These are phyloP conservation scores for Rhyacichthys aspro DNA, from an alignment of 2,797 vertebrate species.

Conservation along the genomic window DNA sequence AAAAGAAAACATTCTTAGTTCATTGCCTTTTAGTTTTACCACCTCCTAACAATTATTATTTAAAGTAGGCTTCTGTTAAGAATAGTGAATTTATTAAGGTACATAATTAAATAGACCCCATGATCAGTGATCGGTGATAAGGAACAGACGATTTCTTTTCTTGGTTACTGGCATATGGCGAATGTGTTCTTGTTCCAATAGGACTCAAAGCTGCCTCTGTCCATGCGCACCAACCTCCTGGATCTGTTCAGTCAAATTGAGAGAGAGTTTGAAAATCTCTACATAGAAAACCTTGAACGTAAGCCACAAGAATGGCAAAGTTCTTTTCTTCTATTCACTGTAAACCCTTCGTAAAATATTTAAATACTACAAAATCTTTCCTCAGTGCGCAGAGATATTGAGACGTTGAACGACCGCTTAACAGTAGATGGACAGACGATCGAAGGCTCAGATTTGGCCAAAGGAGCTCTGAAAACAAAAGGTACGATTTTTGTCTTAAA, in stretches of 20 bases:
- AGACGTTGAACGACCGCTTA: constrained; percentile 94
- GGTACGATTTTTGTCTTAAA: constrained; percentile 71
- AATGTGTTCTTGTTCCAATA: constrained; percentile 52
- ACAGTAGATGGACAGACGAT: constrained; percentile 90
- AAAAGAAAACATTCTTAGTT: too few relatives aligned
- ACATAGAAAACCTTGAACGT: constrained; percentile 98
- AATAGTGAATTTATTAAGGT: too few relatives aligned
- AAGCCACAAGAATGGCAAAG: constrained; percentile 65
- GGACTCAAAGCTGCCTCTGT: constrained; percentile 95
- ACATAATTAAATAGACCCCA: too few relatives aligned
- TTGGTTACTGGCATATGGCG: background rate
- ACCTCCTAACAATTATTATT: too few relatives aligned
- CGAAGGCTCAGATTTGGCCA: constrained; percentile 92
- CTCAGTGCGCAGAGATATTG: constrained; percentile 94
- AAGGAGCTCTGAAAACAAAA: constrained; percentile 97
- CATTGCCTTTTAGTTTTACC: too few relatives aligned
- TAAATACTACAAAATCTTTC: constrained; percentile 7
- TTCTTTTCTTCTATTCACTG: too few relatives aligned
- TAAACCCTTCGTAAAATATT: background rate
- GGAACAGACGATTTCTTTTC: too few relatives aligned
- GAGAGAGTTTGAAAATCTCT: constrained; percentile 96
- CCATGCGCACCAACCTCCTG: constrained; percentile 91
- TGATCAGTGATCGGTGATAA: too few relatives aligned
- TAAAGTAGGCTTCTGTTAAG: too few relatives aligned
- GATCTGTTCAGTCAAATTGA: constrained; percentile 99